Evolutionary conservation across 2,797 vertebrate species (phyloP), one percentile per base, ranked within the genome.

Genomic region (Poecilia velifera): DNA sequence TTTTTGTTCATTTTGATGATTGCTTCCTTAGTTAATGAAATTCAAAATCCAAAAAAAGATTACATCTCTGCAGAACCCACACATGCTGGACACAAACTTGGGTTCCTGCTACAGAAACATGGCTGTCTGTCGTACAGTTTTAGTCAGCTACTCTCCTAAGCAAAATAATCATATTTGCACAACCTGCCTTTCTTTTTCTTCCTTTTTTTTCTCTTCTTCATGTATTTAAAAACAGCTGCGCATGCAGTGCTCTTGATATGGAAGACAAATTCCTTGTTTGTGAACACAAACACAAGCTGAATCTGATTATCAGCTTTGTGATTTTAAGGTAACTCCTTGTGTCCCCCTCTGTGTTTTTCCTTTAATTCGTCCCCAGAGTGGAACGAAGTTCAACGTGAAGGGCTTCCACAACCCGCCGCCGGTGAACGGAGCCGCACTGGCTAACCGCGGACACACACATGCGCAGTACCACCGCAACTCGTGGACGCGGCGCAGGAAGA

Each of bases 391-490:
- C 93, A 96, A 97, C 71, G 89, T 97, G 94, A 99, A 98, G 94
- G 96, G 96, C 92, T 96, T 97, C 88, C 97, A 98, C 87, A 93
- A 93, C 83, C 96, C 96, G 28, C 95, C 96, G 0, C 93, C 95
- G 80, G 88, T 96, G 91, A 97, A 96, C 94, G 94, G 94, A 88
- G 95, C 96, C 0, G 94, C 94, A 75, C 88, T 94, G 90, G 95
- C 94, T 3, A 96, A 90, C 92, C 95, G 94, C n/a, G 92, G 90
- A 80, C 94, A 87, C 96, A 94, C 85, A 85, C 97, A 87, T 95
- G 95, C 97, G 76, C 98, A 98, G 93, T 97, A 97, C 86, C 97
- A 96, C 95, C 98, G 97, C 79, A 97, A 95, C 82, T 97, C 96
- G 83, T 98, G 97, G 97, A 95, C 68, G 2, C 68, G 97, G 36